A percentile compares a stretch with the other conserved stretches of the same genome.
These are phyloP conservation scores for Paelopatides confundens DNA, from an alignment of 53 echinoderm and acorn worm genomes.

Conservation along the genomic window DNA sequence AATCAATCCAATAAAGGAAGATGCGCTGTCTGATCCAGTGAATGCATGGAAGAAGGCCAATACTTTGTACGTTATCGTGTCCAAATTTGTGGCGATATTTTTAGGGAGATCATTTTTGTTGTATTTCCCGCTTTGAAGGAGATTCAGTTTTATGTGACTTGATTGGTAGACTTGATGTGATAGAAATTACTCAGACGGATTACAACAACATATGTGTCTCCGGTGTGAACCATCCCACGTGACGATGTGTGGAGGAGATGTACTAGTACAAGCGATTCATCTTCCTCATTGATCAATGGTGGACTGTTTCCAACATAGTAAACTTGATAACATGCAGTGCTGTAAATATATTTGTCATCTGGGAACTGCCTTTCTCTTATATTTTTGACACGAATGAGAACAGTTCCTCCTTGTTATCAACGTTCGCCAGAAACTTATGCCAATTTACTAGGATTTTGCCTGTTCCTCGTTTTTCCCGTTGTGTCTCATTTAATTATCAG, in stretches of 20 bases:
- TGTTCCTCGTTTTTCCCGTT: slow-evolving; percentile 58
- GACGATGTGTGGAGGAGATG: slow-evolving; percentile 49
- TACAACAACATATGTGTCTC: slow-evolving; percentile 24
- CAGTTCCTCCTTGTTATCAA: slow-evolving; percentile 59
- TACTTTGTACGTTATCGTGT: not conserved
- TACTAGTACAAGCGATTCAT: slow-evolving; percentile 44
- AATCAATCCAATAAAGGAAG: too few species aligned
- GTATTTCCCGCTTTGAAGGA: slow-evolving; percentile 55
- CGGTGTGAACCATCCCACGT: slow-evolving; percentile 40
- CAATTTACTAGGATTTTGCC: slow-evolving; percentile 61
- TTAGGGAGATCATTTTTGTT: slow-evolving; percentile 53
- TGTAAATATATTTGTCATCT: slow-evolving; percentile 29
- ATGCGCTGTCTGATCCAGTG: slow-evolving; percentile 8
- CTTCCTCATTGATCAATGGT: slow-evolving; percentile 59
- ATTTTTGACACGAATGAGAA: slow-evolving; percentile 45
- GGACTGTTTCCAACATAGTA: slow-evolving; percentile 42
- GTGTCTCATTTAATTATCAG: slow-evolving; percentile 48
- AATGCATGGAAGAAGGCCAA: not conserved
- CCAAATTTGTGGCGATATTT: slow-evolving; percentile 35
- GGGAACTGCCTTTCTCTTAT: slow-evolving; percentile 30
- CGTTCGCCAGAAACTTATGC: slow-evolving; percentile 52
- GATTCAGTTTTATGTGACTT: slow-evolving; percentile 1
- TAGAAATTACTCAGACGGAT: slow-evolving; percentile 39
- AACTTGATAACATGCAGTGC: slow-evolving; percentile 35
- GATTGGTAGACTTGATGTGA: slow-evolving; percentile 48